These are phyloP conservation scores for Hydropotes inermis DNA, from an alignment of 2,113 vertebrate genomes.

Conservation along the genomic window DNA sequence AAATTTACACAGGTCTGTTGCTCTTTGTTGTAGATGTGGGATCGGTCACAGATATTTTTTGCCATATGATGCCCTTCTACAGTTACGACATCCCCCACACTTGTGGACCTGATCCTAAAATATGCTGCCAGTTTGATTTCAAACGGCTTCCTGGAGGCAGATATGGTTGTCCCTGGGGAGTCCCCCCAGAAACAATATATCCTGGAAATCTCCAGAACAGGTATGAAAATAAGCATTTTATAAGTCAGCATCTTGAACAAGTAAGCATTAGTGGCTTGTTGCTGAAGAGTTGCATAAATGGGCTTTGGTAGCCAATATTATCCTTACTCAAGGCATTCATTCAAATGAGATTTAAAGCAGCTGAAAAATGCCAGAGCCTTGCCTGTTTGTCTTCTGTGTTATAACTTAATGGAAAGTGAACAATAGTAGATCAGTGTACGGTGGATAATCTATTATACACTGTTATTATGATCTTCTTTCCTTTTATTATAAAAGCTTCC, in stretches of 20 bases:
- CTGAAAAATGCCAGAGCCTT: neutral
- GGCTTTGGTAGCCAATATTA: neutral
- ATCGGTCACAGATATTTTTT: conserved; percentile 91
- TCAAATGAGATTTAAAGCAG: conserved; percentile 18
- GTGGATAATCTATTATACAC: neutral
- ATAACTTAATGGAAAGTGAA: conserved; percentile 35
- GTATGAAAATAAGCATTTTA: conserved; percentile 73
- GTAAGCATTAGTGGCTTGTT: neutral
- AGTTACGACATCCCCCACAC: conserved; percentile 97
- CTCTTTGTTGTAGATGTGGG: conserved; percentile 85
- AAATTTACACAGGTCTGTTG: neutral
- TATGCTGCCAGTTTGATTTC: conserved; percentile 98
- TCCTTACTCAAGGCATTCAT: neutral
- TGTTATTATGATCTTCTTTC: conserved; percentile 41
- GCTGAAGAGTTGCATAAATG: conserved; percentile 4
- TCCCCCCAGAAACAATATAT: conserved; percentile 90
- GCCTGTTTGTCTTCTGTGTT: neutral
- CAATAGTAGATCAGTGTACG: conserved; percentile 34
- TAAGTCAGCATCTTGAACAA: neutral
- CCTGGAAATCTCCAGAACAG: conserved; percentile 88
- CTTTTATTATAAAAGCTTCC: conserved; percentile 40
- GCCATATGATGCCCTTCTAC: conserved; percentile 99
- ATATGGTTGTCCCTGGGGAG: conserved; percentile 91
- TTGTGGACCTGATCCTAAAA: conserved; percentile 93
- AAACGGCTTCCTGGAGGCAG: conserved; percentile 92